Percentiles rank a stretch among this genome's conserved stretches.
phyloP scores from a whole-genome alignment of 2,113 vertebrate species.

The Hippopotamus amphibius region DNA sequence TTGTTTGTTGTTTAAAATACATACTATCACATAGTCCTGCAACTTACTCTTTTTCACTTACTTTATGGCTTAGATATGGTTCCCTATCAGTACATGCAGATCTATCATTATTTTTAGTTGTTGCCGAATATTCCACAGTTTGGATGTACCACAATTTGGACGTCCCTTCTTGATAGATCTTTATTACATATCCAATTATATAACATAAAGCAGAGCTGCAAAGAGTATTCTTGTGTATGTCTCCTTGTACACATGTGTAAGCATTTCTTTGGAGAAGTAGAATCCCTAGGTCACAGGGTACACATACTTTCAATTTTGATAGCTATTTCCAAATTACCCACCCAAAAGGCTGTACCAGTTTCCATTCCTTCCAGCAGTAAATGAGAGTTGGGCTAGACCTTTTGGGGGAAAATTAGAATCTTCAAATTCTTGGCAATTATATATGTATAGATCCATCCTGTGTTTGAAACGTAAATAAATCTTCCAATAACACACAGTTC shows the following conservation, averaged over 20 bases:
- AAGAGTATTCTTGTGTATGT: constrained; percentile 22
- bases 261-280: constrained; percentile 50
- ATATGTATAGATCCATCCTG: not conserved
- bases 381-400: not conserved
- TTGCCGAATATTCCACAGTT: constrained; percentile 13
- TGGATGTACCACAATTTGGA: not conserved
- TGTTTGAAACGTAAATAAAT: constrained; percentile 59
- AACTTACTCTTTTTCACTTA: constrained; percentile 31
- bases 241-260: constrained; percentile 9
- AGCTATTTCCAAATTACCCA: constrained; percentile 5
- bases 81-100: not conserved
- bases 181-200: constrained; percentile 29
- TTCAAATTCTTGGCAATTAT: constrained; percentile 47
- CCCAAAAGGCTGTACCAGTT: not conserved
- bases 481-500: constrained; percentile 10
- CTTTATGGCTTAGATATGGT: constrained; percentile 21
- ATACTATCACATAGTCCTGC: not conserved
- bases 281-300: not conserved
- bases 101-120: constrained; percentile 43
- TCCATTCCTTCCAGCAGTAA: constrained; percentile 40
- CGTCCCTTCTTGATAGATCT: not conserved
- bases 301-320: not conserved
- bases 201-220: constrained; percentile 5
- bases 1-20: constrained; percentile 56
- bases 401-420: not conserved